A percentile compares a stretch with the other conserved stretches of the same genome.
phyloP scores from a whole-genome alignment of 2,113 vertebrate species.

The Polypterus bichir region DNA sequence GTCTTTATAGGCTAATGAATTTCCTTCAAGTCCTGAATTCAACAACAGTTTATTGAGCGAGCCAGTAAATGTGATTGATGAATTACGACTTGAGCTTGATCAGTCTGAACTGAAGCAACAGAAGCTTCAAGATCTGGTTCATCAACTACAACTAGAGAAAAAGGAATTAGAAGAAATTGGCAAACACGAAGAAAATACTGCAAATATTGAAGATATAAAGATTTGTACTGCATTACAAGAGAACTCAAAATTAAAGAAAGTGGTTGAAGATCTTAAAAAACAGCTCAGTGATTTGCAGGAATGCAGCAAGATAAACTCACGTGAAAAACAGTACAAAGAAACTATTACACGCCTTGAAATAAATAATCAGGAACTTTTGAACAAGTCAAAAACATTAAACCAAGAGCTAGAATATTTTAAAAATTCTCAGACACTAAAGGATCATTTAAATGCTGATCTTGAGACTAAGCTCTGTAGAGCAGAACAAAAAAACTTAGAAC shows the following conservation, averaged over 20 bases:
- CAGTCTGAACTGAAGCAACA: constrained; percentile 69
- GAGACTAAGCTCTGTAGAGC: constrained; percentile 34
- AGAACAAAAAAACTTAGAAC: constrained; percentile 51
- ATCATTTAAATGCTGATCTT: constrained; percentile 31
- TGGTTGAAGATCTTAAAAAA: constrained; percentile 54
- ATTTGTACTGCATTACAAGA: constrained; percentile 40
- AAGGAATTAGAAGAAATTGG: constrained; percentile 49
- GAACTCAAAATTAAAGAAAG: constrained; percentile 36
- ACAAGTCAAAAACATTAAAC: constrained; percentile 30
- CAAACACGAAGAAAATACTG: constrained; percentile 30
- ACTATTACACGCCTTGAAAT: constrained; percentile 33
- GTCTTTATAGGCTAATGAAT: constrained; percentile 57
- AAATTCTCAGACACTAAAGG: constrained; percentile 23
- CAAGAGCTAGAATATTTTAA: constrained; percentile 35
- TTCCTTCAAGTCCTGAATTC: constrained; percentile 54
- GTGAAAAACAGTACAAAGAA: constrained; percentile 22
- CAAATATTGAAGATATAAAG: constrained; percentile 38
- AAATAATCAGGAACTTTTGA: constrained; percentile 31
- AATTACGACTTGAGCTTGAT: constrained; percentile 75
- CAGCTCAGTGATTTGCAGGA: constrained; percentile 52
- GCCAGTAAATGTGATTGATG: constrained; percentile 59
- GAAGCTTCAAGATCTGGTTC: constrained; percentile 54
- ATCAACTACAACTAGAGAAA: constrained; percentile 67
- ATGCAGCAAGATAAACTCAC: constrained; percentile 31
- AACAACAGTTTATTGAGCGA: constrained; percentile 55